phyloP scores from a whole-genome alignment of 2,888 invertebrate genomes.

The Buathra laborator region DNA sequence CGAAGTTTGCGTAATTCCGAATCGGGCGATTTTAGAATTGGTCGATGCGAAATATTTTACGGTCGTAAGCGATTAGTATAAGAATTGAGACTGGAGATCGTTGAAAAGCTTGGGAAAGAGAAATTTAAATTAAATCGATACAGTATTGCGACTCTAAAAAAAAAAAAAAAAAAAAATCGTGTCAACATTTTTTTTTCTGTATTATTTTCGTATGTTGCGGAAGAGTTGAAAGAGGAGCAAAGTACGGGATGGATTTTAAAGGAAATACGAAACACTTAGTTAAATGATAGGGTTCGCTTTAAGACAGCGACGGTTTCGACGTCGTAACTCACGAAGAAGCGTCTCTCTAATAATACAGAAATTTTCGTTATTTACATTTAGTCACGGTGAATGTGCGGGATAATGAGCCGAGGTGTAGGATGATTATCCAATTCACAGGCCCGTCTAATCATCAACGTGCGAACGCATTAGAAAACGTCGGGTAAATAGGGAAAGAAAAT shows the following conservation, averaged over 20 bases:
- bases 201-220: not conserved
- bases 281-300: slow-evolving; percentile 15
- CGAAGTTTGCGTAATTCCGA: slow-evolving; percentile 45
- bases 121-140: not conserved
- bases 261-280: slow-evolving; percentile 15
- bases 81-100: not conserved
- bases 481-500: slow-evolving; percentile 30
- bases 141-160: not conserved
- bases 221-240: not conserved
- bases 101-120: not conserved
- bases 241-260: not conserved
- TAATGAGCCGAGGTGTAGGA: slow-evolving; percentile 53
- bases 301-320: not conserved
- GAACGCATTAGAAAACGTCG: slow-evolving; percentile 58
- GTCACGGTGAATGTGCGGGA: slow-evolving; percentile 52
- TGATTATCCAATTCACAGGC: slow-evolving; percentile 57
- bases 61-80: not conserved
- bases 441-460: slow-evolving; percentile 42
- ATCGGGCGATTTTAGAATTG: slow-evolving; percentile 26
- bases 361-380: slow-evolving; percentile 65
- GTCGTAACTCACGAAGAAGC: slow-evolving; percentile 27
- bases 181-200: too few relatives aligned
- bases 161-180: not conserved
- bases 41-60: slow-evolving; percentile 1
- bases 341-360: slow-evolving; percentile 37